Evolutionary conservation across 1,140 invertebrate species (phyloP), one percentile per base, ranked within the genome.

Genomic region (Microplitis demolitor): DNA sequence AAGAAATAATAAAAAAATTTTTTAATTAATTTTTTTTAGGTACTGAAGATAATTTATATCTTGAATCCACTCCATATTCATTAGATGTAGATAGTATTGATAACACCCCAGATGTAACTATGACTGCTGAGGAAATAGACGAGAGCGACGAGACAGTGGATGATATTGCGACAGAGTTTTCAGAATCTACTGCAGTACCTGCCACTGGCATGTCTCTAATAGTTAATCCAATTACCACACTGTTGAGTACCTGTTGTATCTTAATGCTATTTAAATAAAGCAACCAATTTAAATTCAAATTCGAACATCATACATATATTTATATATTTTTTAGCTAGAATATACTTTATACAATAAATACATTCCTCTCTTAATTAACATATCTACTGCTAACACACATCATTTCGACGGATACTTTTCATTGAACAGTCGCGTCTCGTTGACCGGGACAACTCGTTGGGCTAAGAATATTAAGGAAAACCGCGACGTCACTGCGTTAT

Each of bases 281-380:
- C 9, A 13, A 54, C 8, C 5, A 51, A 39, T 24, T 54, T 58
- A 74, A 54, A 24, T 24, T 63, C 11, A 63, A 66, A 39, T 54
- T 60, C 62, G 5, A 56, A 71, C 14, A 39, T 45, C 14, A 39
- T 45, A 45, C 39, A 45, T 45, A 45, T 45, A 4, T 74, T 56
- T 63, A 56, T 33, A 51, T 45, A 54, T 56, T 72, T 58, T 77
- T 73, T 75, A 71, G 61, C 54, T 76, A 75, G 61, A 69, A 75
- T 78, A 79, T 76, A 78, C 37, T 79, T 79, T 80, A 76, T 82
- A 80, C 78, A 82, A 82, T 78, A 82, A 79, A 79, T 79, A 82
- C 74, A 81, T 66, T 71, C 62, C 66, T 71, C 77, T 71, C 33
- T 71, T 62, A 75, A 45, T 54, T 74, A 77, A 77, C 74, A 60